Evolutionary conservation across 2,797 vertebrate genomes (phyloP).

Genomic region (Ciconia nigra): DNA sequence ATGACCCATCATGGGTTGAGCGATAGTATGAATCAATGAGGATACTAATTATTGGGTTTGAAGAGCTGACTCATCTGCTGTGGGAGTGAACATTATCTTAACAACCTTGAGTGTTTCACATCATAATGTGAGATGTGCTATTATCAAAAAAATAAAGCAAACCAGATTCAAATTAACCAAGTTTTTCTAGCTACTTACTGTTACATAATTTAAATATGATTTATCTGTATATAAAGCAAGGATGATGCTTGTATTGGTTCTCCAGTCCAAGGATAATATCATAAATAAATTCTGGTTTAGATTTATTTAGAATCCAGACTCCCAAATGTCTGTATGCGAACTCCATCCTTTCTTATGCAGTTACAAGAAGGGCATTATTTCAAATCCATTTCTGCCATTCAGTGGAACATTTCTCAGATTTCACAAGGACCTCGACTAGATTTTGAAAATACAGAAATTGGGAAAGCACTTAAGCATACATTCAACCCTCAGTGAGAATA

Average conservation of each 20-base stretch:
- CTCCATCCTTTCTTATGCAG: neutral
- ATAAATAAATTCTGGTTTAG: neutral
- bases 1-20: neutral
- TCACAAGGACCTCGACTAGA: neutral
- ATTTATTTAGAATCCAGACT: neutral
- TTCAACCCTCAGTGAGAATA: neutral
- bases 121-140: neutral
- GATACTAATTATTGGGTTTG: conserved; percentile 43
- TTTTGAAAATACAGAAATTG: neutral
- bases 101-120: conserved; percentile 6
- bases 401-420: neutral
- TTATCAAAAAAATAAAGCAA: neutral
- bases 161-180: neutral
- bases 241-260: neutral
- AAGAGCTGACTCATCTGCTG: neutral
- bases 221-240: neutral
- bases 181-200: neutral
- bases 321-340: neutral
- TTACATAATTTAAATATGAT: neutral
- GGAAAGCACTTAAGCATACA: neutral
- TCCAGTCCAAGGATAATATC: neutral
- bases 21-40: conserved; percentile 25
- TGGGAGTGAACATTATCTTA: conserved; percentile 37
- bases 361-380: neutral
- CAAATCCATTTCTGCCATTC: neutral